Percentiles rank a stretch among this genome's conserved stretches.
These are phyloP conservation scores for Folsomia manolachei DNA, from an alignment of 2,888 invertebrate species.

Conservation along the genomic window DNA sequence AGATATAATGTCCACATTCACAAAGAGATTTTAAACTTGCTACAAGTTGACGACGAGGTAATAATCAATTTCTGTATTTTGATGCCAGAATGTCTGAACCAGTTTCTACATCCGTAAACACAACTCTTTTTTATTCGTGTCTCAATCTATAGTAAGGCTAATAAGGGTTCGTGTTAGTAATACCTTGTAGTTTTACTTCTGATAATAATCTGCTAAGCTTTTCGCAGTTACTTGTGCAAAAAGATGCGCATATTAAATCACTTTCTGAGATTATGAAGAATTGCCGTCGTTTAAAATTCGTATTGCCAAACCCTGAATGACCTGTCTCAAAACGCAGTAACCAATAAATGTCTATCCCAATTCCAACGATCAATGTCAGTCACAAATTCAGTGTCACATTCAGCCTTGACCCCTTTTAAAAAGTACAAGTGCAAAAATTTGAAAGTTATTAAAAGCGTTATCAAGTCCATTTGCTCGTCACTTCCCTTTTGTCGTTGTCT, in stretches of 20 bases:
- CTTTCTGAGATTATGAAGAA: not conserved
- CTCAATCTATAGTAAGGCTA: too few species aligned
- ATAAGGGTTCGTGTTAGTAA: too few species aligned
- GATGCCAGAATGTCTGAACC: slow-evolving; percentile 22
- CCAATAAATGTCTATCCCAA: not conserved
- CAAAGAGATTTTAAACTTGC: too few species aligned
- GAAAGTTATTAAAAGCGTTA: slow-evolving; percentile 4
- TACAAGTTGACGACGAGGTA: too few species aligned
- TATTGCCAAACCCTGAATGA: too few species aligned
- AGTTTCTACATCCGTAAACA: slow-evolving; percentile 15
- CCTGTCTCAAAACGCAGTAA: not conserved
- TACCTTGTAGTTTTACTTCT: too few species aligned
- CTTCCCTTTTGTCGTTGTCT: not conserved
- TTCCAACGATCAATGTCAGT: not conserved
- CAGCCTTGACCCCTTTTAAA: slow-evolving; percentile 17
- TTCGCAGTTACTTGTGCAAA: too few species aligned
- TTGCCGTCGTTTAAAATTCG: too few species aligned
- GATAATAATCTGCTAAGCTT: too few species aligned
- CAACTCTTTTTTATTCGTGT: not conserved
- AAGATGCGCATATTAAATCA: not conserved
- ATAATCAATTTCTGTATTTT: too few species aligned
- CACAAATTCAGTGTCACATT: not conserved
- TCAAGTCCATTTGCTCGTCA: not conserved
- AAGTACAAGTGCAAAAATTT: not conserved
- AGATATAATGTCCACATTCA: not conserved